Conservation (phyloP, 2,888 invertebrate genomes). For the Diarsia brunnea region DNA sequence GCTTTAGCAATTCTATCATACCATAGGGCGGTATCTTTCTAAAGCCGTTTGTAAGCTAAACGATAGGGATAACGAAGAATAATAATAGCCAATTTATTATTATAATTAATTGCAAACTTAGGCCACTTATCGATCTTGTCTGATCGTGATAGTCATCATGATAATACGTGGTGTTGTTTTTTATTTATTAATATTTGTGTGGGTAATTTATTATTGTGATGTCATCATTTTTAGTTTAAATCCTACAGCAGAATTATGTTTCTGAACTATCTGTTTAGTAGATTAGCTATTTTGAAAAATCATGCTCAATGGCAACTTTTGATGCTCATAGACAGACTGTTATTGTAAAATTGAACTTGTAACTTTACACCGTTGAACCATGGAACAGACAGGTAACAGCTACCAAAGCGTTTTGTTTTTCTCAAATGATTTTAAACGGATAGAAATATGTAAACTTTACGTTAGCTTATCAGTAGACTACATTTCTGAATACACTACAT, state of each 20-base stretch:
- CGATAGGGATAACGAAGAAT: no score
- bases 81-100: background rate
- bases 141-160: constrained; percentile 7
- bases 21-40: no score
- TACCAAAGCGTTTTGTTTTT: background rate
- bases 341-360: no score
- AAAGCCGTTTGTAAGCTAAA: no score
- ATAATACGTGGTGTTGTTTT: background rate
- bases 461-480: no score
- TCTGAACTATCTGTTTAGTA: background rate
- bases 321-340: no score
- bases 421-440: no score
- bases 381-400: background rate
- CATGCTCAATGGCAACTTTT: background rate
- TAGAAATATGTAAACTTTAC: no score
- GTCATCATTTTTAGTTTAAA: background rate
- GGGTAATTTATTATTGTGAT: background rate
- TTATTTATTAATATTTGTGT: background rate
- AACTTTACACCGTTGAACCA: no score
- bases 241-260: background rate
- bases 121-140: background rate
- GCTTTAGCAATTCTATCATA: no score
- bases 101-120: background rate
- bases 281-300: background rate
- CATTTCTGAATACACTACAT: no score